Evolutionary conservation across 2,888 invertebrate species (phyloP).

Genomic region (Hirtodrosophila histrioides): DNA sequence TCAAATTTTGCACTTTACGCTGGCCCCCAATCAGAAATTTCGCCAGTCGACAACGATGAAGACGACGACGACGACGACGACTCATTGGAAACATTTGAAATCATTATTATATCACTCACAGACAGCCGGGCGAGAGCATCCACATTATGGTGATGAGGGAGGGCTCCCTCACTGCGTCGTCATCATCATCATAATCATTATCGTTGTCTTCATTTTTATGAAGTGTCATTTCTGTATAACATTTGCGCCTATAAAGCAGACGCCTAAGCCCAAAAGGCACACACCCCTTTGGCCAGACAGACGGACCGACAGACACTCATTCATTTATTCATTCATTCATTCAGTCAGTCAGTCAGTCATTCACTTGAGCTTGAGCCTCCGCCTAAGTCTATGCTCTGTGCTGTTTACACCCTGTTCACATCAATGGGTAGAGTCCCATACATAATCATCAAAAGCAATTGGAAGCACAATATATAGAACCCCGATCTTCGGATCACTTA

Average conservation of each 20-base stretch:
- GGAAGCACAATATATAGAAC: no score
- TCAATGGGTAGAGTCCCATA: background rate
- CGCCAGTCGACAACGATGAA: slow-evolving; percentile 17
- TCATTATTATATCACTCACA: slow-evolving; percentile 68
- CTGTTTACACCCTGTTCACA: slow-evolving; percentile 9
- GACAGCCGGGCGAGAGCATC: slow-evolving; percentile 22
- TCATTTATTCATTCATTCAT: slow-evolving; percentile 9
- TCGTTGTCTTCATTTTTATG: slow-evolving; percentile 74
- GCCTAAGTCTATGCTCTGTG: slow-evolving; percentile 1
- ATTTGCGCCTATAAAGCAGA: slow-evolving; percentile 68
- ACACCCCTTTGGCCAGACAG: slow-evolving; percentile 39
- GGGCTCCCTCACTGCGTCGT: slow-evolving; percentile 27
- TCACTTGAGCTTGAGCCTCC: slow-evolving; percentile 12
- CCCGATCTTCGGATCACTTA: no score
- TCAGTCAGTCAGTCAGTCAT: slow-evolving; percentile 34
- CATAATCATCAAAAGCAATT: background rate
- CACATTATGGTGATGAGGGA: slow-evolving; percentile 21
- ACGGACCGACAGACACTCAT: slow-evolving; percentile 16
- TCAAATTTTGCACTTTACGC: slow-evolving; percentile 67
- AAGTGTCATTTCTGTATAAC: slow-evolving; percentile 74
- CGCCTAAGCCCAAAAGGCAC: slow-evolving; percentile 57
- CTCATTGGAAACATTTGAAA: slow-evolving; percentile 63
- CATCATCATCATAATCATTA: slow-evolving; percentile 59
- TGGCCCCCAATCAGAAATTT: slow-evolving; percentile 25
- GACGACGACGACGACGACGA: slow-evolving; percentile 14